phyloP scores from a whole-genome alignment of 1,140 invertebrate species.

The Drosophila sucinea region DNA sequence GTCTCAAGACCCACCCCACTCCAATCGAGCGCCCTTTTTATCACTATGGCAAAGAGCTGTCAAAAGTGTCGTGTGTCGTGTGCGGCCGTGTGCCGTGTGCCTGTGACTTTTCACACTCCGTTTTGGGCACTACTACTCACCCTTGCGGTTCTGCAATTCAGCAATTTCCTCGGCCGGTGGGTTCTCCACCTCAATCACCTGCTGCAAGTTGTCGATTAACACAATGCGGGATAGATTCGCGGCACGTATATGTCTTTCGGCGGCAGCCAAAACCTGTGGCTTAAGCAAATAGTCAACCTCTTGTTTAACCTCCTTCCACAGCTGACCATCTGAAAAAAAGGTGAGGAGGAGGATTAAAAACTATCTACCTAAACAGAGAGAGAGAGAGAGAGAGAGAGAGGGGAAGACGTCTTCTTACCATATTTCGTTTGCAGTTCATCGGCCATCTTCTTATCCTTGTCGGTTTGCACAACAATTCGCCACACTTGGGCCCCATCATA shows the following conservation, averaged over 20 bases:
- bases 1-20: no score
- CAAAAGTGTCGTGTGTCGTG: conserved; percentile 46
- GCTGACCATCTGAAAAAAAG: conserved; percentile 85
- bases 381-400: no score
- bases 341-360: background rate
- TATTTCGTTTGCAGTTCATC: conserved; percentile 79
- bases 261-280: conserved; percentile 84
- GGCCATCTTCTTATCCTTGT: conserved; percentile 76
- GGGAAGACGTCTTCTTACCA: conserved; percentile 44
- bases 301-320: conserved; percentile 88
- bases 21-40: background rate
- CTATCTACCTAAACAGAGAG: background rate
- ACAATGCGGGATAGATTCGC: conserved; percentile 87
- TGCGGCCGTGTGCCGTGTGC: background rate
- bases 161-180: conserved; percentile 87
- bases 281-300: conserved; percentile 88
- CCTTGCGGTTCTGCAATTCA: conserved; percentile 88
- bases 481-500: conserved; percentile 86
- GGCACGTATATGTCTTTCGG: conserved; percentile 84
- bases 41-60: conserved; percentile 55
- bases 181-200: conserved; percentile 91
- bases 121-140: conserved; percentile 83
- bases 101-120: conserved; percentile 74
- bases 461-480: conserved; percentile 84
- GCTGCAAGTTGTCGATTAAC: conserved; percentile 89